These are phyloP conservation scores for Ceratina japonica DNA, from an alignment of 1,140 invertebrate species.

Conservation along the genomic window DNA sequence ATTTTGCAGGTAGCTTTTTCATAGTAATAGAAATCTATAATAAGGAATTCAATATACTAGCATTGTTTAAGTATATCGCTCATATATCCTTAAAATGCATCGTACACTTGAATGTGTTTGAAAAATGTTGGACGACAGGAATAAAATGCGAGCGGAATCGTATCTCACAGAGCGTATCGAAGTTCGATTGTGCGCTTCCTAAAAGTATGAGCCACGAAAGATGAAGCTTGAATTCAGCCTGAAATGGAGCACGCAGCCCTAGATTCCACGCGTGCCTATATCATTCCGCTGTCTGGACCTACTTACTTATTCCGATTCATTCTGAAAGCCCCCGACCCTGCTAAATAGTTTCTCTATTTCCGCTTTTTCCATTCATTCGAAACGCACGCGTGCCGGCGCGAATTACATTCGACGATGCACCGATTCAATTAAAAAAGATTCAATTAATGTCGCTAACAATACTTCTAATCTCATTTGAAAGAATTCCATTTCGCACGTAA, in stretches of 20 bases:
- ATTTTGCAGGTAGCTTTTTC: too few species aligned
- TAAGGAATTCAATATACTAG: too few species aligned
- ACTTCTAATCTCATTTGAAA: too few species aligned
- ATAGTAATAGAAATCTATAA: too few species aligned
- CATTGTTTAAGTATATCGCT: too few species aligned
- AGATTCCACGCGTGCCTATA: constrained; percentile 38
- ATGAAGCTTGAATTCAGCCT: constrained; percentile 34
- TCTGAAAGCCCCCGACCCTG: constrained; percentile 16
- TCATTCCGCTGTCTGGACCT: constrained; percentile 20
- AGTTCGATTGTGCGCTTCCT: constrained; percentile 5
- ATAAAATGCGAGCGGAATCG: constrained; percentile 6
- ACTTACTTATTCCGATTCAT: constrained; percentile 24
- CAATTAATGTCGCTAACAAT: too few species aligned
- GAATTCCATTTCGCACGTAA: too few species aligned
- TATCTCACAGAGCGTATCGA: neutral
- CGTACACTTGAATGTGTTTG: neutral
- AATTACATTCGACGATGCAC: constrained; percentile 7
- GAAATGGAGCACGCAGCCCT: constrained; percentile 40
- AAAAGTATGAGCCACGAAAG: constrained; percentile 32
- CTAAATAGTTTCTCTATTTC: constrained; percentile 34
- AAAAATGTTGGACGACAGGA: neutral
- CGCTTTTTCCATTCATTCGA: constrained; percentile 38
- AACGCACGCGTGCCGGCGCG: constrained; percentile 32
- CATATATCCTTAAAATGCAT: too few species aligned
- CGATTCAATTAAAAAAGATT: constrained; percentile 25